Base-by-base conservation (phyloP, 2,797 vertebrate species). In the Alca torda region DNA sequence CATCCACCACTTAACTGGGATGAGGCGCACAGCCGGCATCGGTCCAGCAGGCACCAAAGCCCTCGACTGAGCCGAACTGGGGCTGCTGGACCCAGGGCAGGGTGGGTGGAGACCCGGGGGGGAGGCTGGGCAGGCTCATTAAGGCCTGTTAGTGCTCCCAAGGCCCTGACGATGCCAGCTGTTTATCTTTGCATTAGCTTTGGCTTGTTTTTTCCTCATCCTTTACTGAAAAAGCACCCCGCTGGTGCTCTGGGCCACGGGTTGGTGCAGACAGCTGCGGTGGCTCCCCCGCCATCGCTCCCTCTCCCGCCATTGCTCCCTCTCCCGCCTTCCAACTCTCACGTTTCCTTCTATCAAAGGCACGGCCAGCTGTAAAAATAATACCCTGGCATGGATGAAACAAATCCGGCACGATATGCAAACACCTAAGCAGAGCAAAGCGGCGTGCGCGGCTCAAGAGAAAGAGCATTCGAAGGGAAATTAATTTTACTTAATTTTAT, bases 291-390 rank as follows among this genome's bases (percentile, higher is more conserved):
- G 1, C 50, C 37, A 48, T 23, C 6, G 3, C 25, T 21, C 48
- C 28, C 26, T 64, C 84, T 51, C 41, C 57, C 0, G 35, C 88
- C 80, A n/a, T n/a, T n/a, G 3, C 25, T 21, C 48, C 28, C 26
- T 64, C 84, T 51, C 41, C 57, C 0, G 35, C 88, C 80, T 80
- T 54, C 13, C 12, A 84, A 73, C 79, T 45, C 63, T 25, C 84
- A 53, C 10, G 4, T 72, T 77, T 93, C 65, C 89, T 60, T 13
- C 1, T 41, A 80, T 84, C 97, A 95, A 96, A 97, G 95, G 77
- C 89, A 43, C 0, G 1, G 51, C 94, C 97, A 95, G 95, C 97
- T 97, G 95, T 94, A 97, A 97, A 97, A 97, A 96, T 90, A 97
- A 90, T 56, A 51, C 79, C 70, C 93, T 85, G 94, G 93, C 94